phyloP scores from a whole-genome alignment of 2,888 invertebrate genomes.

The Hetaerina titia region DNA sequence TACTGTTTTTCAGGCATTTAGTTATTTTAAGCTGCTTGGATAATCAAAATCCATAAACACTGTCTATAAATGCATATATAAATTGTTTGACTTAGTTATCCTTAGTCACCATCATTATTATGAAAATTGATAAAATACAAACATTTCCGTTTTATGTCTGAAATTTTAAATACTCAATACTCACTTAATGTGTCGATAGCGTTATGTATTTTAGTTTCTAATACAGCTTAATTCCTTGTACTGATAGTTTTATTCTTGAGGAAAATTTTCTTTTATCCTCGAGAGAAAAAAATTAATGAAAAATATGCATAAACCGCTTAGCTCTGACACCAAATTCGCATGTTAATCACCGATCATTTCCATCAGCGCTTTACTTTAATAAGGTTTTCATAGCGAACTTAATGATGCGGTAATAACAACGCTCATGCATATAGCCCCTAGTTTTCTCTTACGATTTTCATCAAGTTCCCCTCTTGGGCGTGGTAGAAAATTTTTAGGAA shows the following conservation, averaged over 20 bases:
- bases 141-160: no score
- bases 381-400: neutral
- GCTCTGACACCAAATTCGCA: neutral
- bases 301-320: neutral
- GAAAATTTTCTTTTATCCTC: neutral
- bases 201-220: no score
- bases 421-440: neutral
- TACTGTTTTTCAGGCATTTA: no score
- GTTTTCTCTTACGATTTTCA: conserved; percentile 9
- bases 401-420: neutral
- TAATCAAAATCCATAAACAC: no score
- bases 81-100: no score
- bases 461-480: neutral
- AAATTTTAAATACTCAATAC: no score
- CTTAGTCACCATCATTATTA: no score
- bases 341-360: conserved; percentile 16
- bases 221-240: neutral
- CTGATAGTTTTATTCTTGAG: neutral
- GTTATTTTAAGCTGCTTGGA: no score
- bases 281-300: neutral
- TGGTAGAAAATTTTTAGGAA: neutral
- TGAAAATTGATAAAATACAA: no score
- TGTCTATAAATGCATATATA: no score
- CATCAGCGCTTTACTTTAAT: conserved; percentile 16
- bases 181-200: no score